A percentile compares a stretch with the other conserved stretches of the same genome.
phyloP scores from a whole-genome alignment of 2,113 vertebrate genomes.

The Corythornis madagascariensis region DNA sequence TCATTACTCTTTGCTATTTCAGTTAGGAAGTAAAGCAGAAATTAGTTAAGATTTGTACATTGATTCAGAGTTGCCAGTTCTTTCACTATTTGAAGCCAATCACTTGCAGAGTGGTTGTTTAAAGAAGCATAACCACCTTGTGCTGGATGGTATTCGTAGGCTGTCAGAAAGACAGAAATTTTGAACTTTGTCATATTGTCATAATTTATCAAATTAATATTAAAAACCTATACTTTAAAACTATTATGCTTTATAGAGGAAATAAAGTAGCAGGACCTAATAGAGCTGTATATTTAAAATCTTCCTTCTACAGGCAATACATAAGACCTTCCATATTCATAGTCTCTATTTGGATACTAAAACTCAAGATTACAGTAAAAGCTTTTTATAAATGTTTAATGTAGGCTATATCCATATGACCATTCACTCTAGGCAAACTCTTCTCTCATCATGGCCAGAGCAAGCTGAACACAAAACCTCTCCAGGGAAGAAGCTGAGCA shows the following conservation, averaged over 20 bases:
- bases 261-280: neutral
- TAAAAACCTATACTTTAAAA: neutral
- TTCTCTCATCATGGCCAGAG: neutral
- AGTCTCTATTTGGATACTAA: neutral
- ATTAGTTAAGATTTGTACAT: neutral
- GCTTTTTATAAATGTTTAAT: neutral
- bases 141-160: neutral
- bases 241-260: neutral
- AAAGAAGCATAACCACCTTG: neutral
- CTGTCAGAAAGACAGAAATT: neutral
- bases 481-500: neutral
- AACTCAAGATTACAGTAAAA: neutral
- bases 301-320: neutral
- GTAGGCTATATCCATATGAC: neutral
- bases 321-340: neutral
- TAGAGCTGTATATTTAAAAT: neutral
- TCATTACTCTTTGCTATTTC: neutral
- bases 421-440: fast-evolving
- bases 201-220: neutral
- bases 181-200: neutral
- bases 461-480: neutral
- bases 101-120: neutral
- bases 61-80: neutral
- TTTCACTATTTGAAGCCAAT: neutral
- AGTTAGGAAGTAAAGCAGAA: neutral